Base-by-base conservation (phyloP, 2,888 invertebrate genomes). In the Pegoplata infirma region DNA sequence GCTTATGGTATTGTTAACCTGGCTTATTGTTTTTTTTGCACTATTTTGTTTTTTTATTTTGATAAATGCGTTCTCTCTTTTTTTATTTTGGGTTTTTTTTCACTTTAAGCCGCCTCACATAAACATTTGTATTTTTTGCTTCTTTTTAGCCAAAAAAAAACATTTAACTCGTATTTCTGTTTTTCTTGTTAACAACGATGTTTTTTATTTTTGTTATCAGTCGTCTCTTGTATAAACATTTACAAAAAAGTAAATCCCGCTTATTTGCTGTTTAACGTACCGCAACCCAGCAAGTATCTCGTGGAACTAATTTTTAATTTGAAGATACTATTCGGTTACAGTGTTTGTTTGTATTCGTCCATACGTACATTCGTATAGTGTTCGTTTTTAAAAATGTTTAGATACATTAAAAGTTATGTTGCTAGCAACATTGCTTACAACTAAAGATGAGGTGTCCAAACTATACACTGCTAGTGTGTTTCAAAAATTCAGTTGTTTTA, bases 211-310 rank as follows among this genome's bases (percentile, higher is more conserved):
- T 58, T 53, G 21, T 21, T 23, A 6, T 53, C 14, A n/a, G 14
- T 6, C 25, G 25, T 10, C 12, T 7, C n/a, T n/a, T 56, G n/a
- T n/a, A n/a, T n/a, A n/a, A n/a, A n/a, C n/a, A n/a, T n/a, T n/a
- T n/a, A n/a, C n/a, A n/a, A 21, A 44, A 53, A 16, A 53, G 1
- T 8, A 53, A 36, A 0, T 46, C 7, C 67, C 66, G 63, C 44
- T 46, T 53, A 49, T 46, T 69, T 6, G 59, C 72, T 68, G 66
- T 25, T 6, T 14, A 66, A 44, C 56, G 67, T 51, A 82, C 85
- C 80, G 77, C 80, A 82, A 81, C 44, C 67, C 67, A 82, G 77
- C 82, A 80, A 82, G 80, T 81, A 72, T 79, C 82, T 81, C 61
- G 76, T 80, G 63, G 56, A 75, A 85, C 83, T 85, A 76, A 84